Percentiles rank a stretch among this genome's conserved stretches.
These are phyloP conservation scores for Hemitrygon akajei DNA, from an alignment of 2,797 vertebrate species.

Conservation along the genomic window DNA sequence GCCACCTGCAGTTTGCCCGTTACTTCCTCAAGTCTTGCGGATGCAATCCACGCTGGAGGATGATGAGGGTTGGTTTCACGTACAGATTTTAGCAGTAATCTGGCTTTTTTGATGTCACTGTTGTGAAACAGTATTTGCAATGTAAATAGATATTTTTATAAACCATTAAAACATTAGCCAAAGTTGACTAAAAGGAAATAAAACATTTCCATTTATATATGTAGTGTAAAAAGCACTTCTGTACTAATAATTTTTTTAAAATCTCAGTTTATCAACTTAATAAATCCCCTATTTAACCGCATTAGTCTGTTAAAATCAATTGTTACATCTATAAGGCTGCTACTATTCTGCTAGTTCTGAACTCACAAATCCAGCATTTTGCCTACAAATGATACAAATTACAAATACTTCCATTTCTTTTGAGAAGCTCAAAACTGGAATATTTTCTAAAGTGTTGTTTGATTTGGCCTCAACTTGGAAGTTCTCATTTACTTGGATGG, in stretches of 20 bases:
- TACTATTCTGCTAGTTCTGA: not conserved
- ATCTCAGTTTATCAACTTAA: not conserved
- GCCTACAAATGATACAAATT: not conserved
- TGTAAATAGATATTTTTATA: not conserved
- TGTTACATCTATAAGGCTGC: not conserved
- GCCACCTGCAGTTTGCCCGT: conserved; percentile 94
- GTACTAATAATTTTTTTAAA: no score
- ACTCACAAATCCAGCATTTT: not conserved
- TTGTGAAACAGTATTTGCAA: not conserved
- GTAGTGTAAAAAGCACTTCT: not conserved
- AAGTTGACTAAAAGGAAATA: not conserved
- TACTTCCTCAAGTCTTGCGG: conserved; percentile 91
- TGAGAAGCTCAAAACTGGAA: not conserved
- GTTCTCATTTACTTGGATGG: not conserved
- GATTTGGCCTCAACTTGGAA: not conserved
- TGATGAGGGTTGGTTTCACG: conserved; percentile 96
- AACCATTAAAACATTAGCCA: not conserved
- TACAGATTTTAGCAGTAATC: conserved; percentile 89
- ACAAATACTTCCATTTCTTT: not conserved
- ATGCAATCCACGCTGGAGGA: conserved; percentile 95
- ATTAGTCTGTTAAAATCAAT: not conserved
- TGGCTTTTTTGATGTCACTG: conserved; percentile 97
- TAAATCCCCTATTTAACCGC: not conserved
- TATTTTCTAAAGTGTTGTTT: not conserved
- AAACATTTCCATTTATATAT: not conserved